Evolutionary conservation across 2,888 invertebrate genomes (phyloP), one percentile per base, ranked within the genome.

Genomic region (Ormyrus labotus): DNA sequence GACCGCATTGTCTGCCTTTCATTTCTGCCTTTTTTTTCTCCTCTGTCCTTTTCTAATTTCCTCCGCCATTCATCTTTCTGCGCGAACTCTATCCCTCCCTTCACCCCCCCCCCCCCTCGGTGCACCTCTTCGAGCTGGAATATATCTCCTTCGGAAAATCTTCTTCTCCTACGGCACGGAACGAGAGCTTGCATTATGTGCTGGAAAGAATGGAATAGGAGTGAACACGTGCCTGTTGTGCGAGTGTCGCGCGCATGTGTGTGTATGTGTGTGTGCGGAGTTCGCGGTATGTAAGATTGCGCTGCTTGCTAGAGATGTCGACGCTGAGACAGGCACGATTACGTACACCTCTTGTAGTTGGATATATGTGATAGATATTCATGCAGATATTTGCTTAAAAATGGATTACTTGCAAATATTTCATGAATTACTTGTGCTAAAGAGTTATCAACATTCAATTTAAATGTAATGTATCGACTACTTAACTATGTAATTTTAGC

Each of bases 1-100:
- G 34, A 48, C 50, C 64, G 68, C 53, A 68, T 78, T 78, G 70
- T 80, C 55, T 69, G 63, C 64, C 11, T 77, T 81, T 76, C 58
- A 73, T 77, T 73, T 64, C 10, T 13, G 65, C 53, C 76, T 78
- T 78, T 73, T 75, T 70, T 71, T 71, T 47, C 13, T 75, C 13
- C 55, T 58, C 50, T 47, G 5, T 72, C 51, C 34, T 69, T 70
- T 73, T 78, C 51, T 78, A 67, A 75, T 72, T 76, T 80, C 34
- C 57, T 67, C 9, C 53, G 34, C 34, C 34, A 34, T 34, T 34
- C 10, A 19, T 34, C 45, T 50, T 19, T 34, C 48, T 48, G 5
- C 34, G 57, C 8, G 8, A 9, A 11, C 45, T 76, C 68, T 55
- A 50, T 65, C 3, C n/a, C 63, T 77, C 48, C 10, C n/a, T 53